phyloP scores from a whole-genome alignment of 2,888 invertebrate genomes.

The Cephus nigrinus region DNA sequence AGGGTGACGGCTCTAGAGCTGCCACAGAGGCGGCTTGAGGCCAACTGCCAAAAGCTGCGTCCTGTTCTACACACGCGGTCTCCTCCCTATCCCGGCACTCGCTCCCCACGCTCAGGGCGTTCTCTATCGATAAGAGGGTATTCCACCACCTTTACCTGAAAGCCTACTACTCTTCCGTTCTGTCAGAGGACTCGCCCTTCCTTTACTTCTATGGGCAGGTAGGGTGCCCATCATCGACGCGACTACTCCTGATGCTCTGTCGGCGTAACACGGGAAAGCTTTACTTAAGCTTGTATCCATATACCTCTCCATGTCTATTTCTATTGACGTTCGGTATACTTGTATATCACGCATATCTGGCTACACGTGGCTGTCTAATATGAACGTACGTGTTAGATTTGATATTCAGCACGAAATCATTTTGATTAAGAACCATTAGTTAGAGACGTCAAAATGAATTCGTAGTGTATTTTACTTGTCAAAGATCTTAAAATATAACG shows the following conservation, averaged over 20 bases:
- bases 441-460: not conserved
- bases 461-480: not conserved
- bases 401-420: not conserved
- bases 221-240: not conserved
- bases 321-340: not conserved
- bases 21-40: slow-evolving; percentile 9
- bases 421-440: not conserved
- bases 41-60: slow-evolving; percentile 11
- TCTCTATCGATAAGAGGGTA: not conserved
- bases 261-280: not conserved
- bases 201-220: not conserved
- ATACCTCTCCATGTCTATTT: not conserved
- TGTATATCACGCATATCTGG: not conserved
- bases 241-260: not conserved
- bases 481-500: not conserved
- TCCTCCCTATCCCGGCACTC: not conserved
- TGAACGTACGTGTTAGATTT: not conserved
- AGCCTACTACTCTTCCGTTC: not conserved
- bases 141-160: not conserved
- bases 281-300: not conserved
- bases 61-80: not conserved
- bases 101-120: not conserved
- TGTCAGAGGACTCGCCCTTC: not conserved
- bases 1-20: not conserved
- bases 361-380: not conserved